These are phyloP conservation scores for Mycteria americana DNA, from an alignment of 2,797 vertebrate genomes.

Conservation along the genomic window DNA sequence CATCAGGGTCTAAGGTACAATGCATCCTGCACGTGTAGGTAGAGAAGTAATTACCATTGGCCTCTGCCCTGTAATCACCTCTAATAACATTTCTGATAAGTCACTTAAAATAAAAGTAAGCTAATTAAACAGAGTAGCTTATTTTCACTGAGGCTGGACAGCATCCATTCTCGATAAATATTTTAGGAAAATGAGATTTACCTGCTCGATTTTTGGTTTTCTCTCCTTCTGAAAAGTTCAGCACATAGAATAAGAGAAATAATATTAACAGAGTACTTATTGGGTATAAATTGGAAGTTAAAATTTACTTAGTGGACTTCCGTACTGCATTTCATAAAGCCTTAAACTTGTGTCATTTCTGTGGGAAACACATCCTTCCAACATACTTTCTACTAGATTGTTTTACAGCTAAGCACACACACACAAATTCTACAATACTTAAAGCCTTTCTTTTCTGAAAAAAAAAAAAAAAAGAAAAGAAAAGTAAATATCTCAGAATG, in stretches of 20 bases:
- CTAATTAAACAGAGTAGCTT: not conserved
- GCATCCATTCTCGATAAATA: not conserved
- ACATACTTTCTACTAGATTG: not conserved
- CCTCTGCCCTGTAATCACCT: not conserved
- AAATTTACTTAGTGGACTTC: not conserved
- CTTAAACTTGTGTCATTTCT: not conserved
- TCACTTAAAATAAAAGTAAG: not conserved
- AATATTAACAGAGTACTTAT: not conserved
- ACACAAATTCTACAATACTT: not conserved
- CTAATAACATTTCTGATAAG: not conserved
- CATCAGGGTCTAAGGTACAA: not conserved
- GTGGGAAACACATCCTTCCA: not conserved
- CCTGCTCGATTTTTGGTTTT: not conserved
- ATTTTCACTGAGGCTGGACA: not conserved
- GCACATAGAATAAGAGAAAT: not conserved
- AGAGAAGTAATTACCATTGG: not conserved
- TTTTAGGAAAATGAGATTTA: not conserved
- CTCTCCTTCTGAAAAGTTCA: not conserved
- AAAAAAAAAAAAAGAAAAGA: not conserved
- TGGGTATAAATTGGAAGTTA: not conserved
- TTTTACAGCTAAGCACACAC: not conserved
- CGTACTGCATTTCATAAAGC: not conserved
- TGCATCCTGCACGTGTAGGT: not conserved
- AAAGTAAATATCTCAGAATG: not conserved
- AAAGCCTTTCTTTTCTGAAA: not conserved